Conservation (phyloP, 2,888 invertebrate species). For the Cephus pygmeus region DNA sequence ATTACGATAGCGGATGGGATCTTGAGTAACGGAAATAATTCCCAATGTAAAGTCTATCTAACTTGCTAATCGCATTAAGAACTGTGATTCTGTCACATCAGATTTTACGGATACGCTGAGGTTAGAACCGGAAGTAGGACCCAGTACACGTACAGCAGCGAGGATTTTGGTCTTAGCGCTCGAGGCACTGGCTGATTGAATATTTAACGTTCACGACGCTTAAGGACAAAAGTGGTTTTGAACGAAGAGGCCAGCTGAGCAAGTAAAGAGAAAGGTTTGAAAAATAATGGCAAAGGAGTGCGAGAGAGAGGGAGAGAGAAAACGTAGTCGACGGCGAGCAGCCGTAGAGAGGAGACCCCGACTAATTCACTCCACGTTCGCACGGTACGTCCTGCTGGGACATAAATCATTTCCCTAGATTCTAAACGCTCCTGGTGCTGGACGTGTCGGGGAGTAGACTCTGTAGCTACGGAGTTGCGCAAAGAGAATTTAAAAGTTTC, state of each 20-base stretch:
- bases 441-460: not conserved
- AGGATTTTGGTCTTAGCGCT: not conserved
- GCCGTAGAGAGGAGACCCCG: not conserved
- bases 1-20: not conserved
- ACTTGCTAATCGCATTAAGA: not conserved
- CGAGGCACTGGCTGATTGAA: not conserved
- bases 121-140: not conserved
- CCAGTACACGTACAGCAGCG: not conserved
- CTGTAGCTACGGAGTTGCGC: not conserved
- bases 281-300: not conserved
- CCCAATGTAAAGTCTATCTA: not conserved
- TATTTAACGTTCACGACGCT: not conserved
- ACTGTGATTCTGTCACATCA: not conserved
- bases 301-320: not conserved
- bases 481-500: slow-evolving; percentile 6
- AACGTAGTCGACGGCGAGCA: not conserved
- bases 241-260: not conserved
- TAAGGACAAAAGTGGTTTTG: not conserved
- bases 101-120: not conserved
- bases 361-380: slow-evolving; percentile 7
- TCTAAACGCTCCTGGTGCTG: not conserved
- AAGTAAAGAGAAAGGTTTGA: not conserved
- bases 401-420: slow-evolving; percentile 6
- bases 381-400: not conserved
- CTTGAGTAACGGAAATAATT: not conserved